Evolutionary conservation across 2,113 vertebrate genomes (phyloP).

Genomic region (Carettochelys insculpta): DNA sequence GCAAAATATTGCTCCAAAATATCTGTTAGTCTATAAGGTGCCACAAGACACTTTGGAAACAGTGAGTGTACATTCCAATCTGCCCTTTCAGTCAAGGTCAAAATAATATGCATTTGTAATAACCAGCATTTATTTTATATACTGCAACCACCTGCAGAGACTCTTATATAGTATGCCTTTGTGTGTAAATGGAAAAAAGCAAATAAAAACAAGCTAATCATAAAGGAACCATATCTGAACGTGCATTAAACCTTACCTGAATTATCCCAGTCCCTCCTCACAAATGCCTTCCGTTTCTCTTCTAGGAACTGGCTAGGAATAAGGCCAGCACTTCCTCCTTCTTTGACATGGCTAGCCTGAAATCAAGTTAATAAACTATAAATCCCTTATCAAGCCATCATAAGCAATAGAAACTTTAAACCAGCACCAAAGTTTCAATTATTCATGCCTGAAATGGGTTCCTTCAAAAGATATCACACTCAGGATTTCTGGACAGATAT

Average conservation of each 20-base stretch:
- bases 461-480: neutral
- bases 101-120: neutral
- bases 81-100: neutral
- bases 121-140: neutral
- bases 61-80: neutral
- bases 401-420: conserved; percentile 13
- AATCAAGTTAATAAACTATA: conserved; percentile 39
- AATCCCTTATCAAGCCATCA: too few relatives aligned
- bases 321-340: conserved; percentile 91
- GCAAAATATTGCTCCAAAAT: too few relatives aligned
- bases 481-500: neutral
- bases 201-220: conserved; percentile 26
- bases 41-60: neutral
- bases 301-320: conserved; percentile 98
- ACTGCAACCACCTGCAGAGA: neutral
- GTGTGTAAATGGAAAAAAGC: neutral
- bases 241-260: conserved; percentile 75
- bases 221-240: neutral
- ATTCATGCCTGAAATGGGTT: neutral
- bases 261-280: conserved; percentile 91
- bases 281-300: conserved; percentile 99
- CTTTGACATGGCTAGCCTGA: conserved; percentile 89
- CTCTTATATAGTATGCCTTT: conserved; percentile 1
- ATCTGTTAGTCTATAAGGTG: too few relatives aligned
- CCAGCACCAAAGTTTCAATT: neutral